phyloP scores from a whole-genome alignment of 2,888 invertebrate species.

The Alentia gelatinosa region DNA sequence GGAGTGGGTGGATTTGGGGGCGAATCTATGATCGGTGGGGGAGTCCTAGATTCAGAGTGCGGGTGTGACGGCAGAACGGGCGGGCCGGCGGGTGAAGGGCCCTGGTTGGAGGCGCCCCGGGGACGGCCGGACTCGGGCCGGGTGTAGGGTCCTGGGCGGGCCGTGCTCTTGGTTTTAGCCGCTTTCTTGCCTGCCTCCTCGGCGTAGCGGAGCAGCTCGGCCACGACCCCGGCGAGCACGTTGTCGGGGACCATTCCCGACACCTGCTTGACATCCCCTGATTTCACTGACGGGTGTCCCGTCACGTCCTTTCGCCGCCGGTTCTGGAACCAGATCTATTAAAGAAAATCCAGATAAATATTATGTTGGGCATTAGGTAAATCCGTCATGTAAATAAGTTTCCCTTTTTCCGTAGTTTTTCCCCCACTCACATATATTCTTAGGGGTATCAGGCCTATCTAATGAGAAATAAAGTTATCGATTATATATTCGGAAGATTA shows the following conservation, averaged over 20 bases:
- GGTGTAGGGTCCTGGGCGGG: background rate
- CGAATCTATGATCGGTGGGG: too few species aligned
- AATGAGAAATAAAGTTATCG: too few species aligned
- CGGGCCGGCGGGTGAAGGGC: background rate
- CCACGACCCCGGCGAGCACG: constrained; percentile 73
- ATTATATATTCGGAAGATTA: too few species aligned
- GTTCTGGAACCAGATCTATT: constrained; percentile 80
- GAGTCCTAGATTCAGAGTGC: too few species aligned
- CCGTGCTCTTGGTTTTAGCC: background rate
- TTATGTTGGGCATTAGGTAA: too few species aligned
- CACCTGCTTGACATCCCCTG: constrained; percentile 51
- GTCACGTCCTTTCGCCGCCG: constrained; percentile 77
- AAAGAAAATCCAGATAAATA: too few species aligned
- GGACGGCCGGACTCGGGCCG: background rate
- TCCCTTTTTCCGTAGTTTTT: too few species aligned
- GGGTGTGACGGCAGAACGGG: background rate
- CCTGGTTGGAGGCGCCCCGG: background rate
- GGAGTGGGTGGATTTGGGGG: too few species aligned
- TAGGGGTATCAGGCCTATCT: too few species aligned
- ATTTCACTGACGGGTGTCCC: constrained; percentile 61
- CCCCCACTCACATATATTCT: too few species aligned
- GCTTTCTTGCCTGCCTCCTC: constrained; percentile 53
- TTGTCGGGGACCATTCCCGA: constrained; percentile 69
- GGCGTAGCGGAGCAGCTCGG: constrained; percentile 72
- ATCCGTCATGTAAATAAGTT: too few species aligned